These are phyloP conservation scores for Dicaeum eximium DNA, from an alignment of 2,113 vertebrate genomes.

Conservation along the genomic window DNA sequence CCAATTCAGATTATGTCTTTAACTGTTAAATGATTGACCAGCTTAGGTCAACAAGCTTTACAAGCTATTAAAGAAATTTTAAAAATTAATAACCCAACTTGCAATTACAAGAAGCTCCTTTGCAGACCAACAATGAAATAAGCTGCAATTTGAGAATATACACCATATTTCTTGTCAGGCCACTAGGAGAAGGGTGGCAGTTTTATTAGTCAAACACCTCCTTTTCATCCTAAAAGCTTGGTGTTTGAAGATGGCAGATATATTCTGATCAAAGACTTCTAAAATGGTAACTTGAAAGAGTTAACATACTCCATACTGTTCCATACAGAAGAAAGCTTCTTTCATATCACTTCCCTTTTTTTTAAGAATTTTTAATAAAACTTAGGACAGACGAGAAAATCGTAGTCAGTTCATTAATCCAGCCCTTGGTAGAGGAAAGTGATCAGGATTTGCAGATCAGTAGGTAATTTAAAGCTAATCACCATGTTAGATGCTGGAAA, in stretches of 20 bases:
- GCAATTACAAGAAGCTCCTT: background rate
- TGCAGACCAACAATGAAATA: background rate
- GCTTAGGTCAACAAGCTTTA: background rate
- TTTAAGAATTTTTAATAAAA: background rate
- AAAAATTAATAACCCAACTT: background rate
- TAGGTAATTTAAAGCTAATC: background rate
- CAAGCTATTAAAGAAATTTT: background rate
- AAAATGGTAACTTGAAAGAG: background rate
- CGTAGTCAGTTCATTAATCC: background rate
- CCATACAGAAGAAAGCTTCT: background rate
- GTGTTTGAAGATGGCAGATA: conserved; percentile 23
- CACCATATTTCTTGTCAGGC: background rate
- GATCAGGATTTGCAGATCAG: background rate
- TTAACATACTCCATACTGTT: background rate
- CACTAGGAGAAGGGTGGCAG: background rate
- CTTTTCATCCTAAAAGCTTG: conserved; percentile 21
- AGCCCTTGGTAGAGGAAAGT: background rate
- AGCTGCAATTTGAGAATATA: background rate
- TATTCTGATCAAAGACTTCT: conserved; percentile 8
- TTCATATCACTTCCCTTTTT: background rate
- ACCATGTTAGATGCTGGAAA: background rate
- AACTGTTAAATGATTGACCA: background rate
- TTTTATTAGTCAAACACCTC: conserved; percentile 22
- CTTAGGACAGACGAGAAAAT: background rate
- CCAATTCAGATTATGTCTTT: background rate